Base-by-base conservation (phyloP, 2,888 invertebrate species). In the Petrolisthes cinctipes region DNA sequence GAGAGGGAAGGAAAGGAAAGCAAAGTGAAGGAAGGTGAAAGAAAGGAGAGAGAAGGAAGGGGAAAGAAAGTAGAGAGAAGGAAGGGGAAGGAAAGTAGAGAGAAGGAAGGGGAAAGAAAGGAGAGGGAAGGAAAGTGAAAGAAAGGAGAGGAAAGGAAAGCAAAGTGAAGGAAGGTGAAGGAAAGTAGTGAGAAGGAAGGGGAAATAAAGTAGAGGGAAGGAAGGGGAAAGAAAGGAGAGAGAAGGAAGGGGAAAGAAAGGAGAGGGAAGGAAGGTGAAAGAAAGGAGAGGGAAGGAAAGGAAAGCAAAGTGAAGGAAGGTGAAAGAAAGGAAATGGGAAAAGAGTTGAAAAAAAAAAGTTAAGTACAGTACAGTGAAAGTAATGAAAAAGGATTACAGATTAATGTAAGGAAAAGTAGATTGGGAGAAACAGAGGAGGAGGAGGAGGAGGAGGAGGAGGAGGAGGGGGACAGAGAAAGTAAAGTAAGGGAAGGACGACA, bases 71-170 rank as follows among this genome's bases (percentile, higher is more conserved):
- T 20, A 80, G 79, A 80, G 37, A 68, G 53, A 68, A 71, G 14
- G 66, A 61, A 51, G 17, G 66, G 71, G 53, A 37, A n/a, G 78
- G 6, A 51, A 51, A 17, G 54, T 9, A 82, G 23, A 75, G 73
- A 73, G 57, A 82, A 61, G 61, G 9, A 73, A 53, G 83, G 82
- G 75, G 82, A 73, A 4, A 82, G 71, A 82, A 20, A 73, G 17
- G 17, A 57, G 75, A 57, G 23, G 17, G 68, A 23, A 68, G 37
- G 78, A 14, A 56, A 7, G 75, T 11, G 23, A 5, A 79, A 4
- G 68, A 14, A 61, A 7, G 80, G 51, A 83, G 68, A 79, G n/a
- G 37, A 56, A 76, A 56, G 57, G 17, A 76, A 51, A 76, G 20
- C 73, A 17, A 83, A 56, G 76, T 57, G 73, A 14, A 78, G 76